Conservation (phyloP, 2,888 invertebrate genomes). For the Galerucella nymphaeae region DNA sequence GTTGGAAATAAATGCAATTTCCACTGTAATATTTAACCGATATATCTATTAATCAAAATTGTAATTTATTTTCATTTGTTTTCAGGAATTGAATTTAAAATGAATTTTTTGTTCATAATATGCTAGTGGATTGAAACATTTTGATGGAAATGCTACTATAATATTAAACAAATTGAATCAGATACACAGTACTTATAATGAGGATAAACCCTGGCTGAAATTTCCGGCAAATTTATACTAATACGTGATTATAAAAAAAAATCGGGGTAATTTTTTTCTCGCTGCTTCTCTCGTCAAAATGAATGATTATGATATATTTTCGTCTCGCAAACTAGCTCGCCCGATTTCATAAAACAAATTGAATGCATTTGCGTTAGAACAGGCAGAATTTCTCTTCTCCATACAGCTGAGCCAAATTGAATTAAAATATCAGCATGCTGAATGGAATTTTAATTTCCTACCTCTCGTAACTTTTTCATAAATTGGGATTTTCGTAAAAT, state of each 20-base stretch:
- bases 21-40: too few relatives aligned
- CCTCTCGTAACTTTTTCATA: conserved; percentile 30
- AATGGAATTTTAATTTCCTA: conserved; percentile 38
- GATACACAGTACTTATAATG: not conserved
- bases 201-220: not conserved
- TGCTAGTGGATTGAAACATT: too few relatives aligned
- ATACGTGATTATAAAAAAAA: conserved; percentile 48
- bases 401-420: conserved; percentile 47
- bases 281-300: conserved; percentile 45
- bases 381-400: conserved; percentile 39
- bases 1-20: too few relatives aligned
- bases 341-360: conserved; percentile 51
- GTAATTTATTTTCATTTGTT: too few relatives aligned
- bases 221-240: conserved; percentile 14
- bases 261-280: conserved; percentile 48
- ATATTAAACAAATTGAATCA: too few relatives aligned
- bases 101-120: too few relatives aligned
- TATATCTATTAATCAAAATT: too few relatives aligned
- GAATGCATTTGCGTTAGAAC: conserved; percentile 51
- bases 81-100: too few relatives aligned
- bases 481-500: conserved; percentile 20
- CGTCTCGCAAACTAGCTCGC: conserved; percentile 41
- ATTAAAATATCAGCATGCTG: conserved; percentile 47
- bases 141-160: too few relatives aligned
- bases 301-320: conserved; percentile 50